A percentile compares a stretch with the other conserved stretches of the same genome.
These are phyloP conservation scores for Temnothorax unifasciatus DNA, from an alignment of 2,888 invertebrate species.

Conservation along the genomic window DNA sequence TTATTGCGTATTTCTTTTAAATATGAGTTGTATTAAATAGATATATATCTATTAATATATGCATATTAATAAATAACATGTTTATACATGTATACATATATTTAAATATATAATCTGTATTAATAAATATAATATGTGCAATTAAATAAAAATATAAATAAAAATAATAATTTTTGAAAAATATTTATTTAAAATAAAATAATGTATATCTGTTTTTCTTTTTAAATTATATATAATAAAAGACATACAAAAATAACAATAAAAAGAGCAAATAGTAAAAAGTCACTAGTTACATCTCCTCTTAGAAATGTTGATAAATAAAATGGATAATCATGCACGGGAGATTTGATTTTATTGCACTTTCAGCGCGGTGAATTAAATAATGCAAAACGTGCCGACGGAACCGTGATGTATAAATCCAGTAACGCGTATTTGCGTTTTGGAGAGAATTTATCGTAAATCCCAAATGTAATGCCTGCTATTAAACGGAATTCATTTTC, in stretches of 20 bases:
- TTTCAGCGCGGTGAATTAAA: background rate
- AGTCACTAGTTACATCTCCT: background rate
- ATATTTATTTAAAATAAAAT: background rate
- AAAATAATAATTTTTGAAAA: background rate
- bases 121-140: background rate
- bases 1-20: background rate
- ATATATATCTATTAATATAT: background rate
- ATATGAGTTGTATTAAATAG: background rate
- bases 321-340: slow-evolving; percentile 1
- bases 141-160: background rate
- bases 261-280: background rate
- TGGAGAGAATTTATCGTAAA: slow-evolving; percentile 10
- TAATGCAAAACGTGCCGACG: background rate
- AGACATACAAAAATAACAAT: background rate
- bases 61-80: too few species aligned
- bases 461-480: background rate
- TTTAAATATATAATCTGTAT: too few species aligned
- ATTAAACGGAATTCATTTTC: slow-evolving; percentile 18
- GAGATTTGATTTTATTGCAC: slow-evolving; percentile 25
- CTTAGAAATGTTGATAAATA: background rate
- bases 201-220: background rate
- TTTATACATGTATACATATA: too few species aligned
- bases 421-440: background rate
- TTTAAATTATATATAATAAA: background rate
- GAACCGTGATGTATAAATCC: slow-evolving; percentile 1